These are phyloP conservation scores for Drosophila emarginata DNA, from an alignment of 2,888 invertebrate genomes.

Conservation along the genomic window DNA sequence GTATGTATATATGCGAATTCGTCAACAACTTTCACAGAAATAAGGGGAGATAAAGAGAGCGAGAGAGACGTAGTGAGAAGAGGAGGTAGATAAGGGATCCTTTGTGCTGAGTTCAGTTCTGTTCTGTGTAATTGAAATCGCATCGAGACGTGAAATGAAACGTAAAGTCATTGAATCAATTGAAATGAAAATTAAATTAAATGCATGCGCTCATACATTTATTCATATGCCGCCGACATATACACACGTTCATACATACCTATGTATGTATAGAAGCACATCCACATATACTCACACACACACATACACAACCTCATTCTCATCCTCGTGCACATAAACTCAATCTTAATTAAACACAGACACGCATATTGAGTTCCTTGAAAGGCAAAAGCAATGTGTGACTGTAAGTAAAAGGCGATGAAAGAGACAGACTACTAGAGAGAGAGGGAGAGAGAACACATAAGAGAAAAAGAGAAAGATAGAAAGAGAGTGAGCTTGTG, in stretches of 20 bases:
- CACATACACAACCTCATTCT: conserved; percentile 30
- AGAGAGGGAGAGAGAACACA: not conserved
- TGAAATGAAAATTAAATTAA: conserved; percentile 77
- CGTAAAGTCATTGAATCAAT: conserved; percentile 76
- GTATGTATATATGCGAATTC: conserved; percentile 53
- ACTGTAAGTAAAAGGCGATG: conserved; percentile 1
- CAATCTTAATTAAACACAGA: conserved; percentile 71
- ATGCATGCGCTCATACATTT: conserved; percentile 69
- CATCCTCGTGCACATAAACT: conserved; percentile 39
- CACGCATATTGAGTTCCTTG: conserved; percentile 69
- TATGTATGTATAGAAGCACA: conserved; percentile 16
- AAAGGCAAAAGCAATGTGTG: conserved; percentile 52
- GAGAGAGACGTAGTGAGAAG: not conserved
- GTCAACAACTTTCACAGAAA: conserved; percentile 36
- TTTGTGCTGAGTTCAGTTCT: conserved; percentile 25
- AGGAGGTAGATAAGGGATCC: conserved; percentile 33
- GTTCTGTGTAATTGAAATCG: conserved; percentile 69
- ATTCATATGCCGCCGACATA: conserved; percentile 58
- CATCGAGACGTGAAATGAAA: conserved; percentile 74
- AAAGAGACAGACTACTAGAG: not conserved
- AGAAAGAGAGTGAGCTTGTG: not conserved
- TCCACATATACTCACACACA: conserved; percentile 31
- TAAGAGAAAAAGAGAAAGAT: not conserved
- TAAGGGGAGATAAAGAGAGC: not conserved
- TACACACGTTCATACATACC: not conserved